phyloP scores from a whole-genome alignment of 37 sponge, comb jelly and placozoan species.

The Spongia lamella region DNA sequence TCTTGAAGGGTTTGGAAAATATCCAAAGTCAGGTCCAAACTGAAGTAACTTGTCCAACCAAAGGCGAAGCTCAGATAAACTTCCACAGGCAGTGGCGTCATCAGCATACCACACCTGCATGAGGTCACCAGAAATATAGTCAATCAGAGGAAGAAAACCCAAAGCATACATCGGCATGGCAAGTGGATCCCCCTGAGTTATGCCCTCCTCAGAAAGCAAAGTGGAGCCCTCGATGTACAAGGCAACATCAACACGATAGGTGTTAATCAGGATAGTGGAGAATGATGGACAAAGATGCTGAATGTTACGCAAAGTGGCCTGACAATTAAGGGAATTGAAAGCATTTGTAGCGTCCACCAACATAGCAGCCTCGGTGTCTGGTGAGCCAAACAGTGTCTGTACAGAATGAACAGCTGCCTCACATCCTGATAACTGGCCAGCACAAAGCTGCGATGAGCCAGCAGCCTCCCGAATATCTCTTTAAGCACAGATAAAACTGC shows the following conservation, averaged over 20 bases:
- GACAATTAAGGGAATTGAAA: slow-evolving; percentile 53
- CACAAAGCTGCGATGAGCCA: slow-evolving; percentile 63
- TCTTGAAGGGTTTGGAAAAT: slow-evolving; percentile 7
- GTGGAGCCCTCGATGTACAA: neutral
- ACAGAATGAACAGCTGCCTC: slow-evolving; percentile 65
- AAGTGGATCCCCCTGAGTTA: slow-evolving; percentile 45
- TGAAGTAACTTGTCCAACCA: slow-evolving; percentile 3
- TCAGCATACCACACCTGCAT: slow-evolving; percentile 66
- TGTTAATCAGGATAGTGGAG: slow-evolving; percentile 26
- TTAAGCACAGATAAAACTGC: slow-evolving; percentile 30
- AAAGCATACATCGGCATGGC: slow-evolving; percentile 62
- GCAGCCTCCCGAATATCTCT: slow-evolving; percentile 41
- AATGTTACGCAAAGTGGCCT: slow-evolving; percentile 59
- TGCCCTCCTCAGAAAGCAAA: slow-evolving; percentile 26
- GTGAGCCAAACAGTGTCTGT: slow-evolving; percentile 23
- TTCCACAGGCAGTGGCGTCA: slow-evolving; percentile 16
- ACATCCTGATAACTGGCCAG: slow-evolving; percentile 65
- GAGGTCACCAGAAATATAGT: slow-evolving; percentile 1
- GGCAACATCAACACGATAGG: slow-evolving; percentile 24
- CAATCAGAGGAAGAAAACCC: slow-evolving; percentile 33
- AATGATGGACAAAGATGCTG: slow-evolving; percentile 40
- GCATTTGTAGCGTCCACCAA: slow-evolving; percentile 74
- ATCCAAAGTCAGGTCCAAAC: slow-evolving; percentile 12
- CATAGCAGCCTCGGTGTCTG: slow-evolving; percentile 28
- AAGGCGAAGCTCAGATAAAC: neutral